These are phyloP conservation scores for Salminus brasiliensis DNA, from an alignment of 2,113 vertebrate species.

Conservation along the genomic window DNA sequence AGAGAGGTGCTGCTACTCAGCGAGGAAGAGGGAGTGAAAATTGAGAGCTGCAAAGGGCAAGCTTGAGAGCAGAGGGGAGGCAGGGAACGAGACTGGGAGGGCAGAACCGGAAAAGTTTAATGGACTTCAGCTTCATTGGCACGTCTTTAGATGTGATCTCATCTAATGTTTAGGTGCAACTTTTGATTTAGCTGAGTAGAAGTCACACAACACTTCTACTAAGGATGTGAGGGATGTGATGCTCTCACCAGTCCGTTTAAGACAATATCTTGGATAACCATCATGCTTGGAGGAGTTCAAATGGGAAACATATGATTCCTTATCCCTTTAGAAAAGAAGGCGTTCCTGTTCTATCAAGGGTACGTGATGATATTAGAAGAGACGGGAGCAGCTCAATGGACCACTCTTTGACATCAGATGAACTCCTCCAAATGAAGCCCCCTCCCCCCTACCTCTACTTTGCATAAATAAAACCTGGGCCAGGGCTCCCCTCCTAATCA, in stretches of 20 bases:
- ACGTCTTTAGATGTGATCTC: not conserved
- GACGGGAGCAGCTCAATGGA: not conserved
- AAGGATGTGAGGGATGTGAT: not conserved
- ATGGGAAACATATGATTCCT: constrained; percentile 1
- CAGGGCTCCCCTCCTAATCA: constrained; percentile 27
- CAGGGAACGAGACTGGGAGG: not conserved
- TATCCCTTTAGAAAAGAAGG: not conserved
- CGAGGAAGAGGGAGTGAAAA: constrained; percentile 40
- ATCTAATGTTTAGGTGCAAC: too few relatives aligned
- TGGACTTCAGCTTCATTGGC: not conserved
- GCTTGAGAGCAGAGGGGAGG: constrained; percentile 27
- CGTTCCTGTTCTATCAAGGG: not conserved
- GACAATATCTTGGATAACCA: not conserved
- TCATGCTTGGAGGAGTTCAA: not conserved
- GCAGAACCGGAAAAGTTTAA: not conserved
- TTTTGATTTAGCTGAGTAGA: not conserved
- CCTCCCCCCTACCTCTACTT: not conserved
- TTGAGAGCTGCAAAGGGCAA: constrained; percentile 21
- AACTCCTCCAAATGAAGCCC: constrained; percentile 14
- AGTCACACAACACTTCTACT: not conserved
- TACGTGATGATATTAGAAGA: not conserved
- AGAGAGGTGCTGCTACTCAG: constrained; percentile 20
- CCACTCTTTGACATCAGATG: constrained; percentile 18
- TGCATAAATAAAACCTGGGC: constrained; percentile 37
- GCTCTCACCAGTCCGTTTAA: not conserved